A percentile compares a stretch with the other conserved stretches of the same genome.
Conservation (phyloP, 2,113 vertebrate species). For the Arvicanthis niloticus region DNA sequence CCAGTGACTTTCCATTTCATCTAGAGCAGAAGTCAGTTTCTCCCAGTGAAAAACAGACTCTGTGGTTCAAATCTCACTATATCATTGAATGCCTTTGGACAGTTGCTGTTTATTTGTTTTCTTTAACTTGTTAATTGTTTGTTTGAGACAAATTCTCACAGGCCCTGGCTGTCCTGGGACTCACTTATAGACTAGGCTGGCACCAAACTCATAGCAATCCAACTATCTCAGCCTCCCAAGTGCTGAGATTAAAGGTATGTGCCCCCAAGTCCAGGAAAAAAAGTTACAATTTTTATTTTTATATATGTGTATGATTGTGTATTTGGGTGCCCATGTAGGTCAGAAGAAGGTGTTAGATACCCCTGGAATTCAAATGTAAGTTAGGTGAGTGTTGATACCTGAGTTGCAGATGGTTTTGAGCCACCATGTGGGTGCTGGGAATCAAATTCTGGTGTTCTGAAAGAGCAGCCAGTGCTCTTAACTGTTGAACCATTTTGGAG, state of each 20-base stretch:
- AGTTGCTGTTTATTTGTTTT: not conserved
- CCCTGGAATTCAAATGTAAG: not conserved
- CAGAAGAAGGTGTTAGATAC: not conserved
- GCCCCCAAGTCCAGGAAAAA: not conserved
- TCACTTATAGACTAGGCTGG: not conserved
- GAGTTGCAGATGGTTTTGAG: not conserved
- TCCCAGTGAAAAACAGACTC: not conserved
- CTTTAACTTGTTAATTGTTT: not conserved
- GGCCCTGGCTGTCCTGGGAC: not conserved
- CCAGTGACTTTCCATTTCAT: conserved; percentile 11
- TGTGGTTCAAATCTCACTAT: not conserved
- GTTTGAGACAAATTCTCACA: not conserved
- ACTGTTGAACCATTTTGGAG: not conserved
- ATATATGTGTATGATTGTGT: not conserved
- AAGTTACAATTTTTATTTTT: not conserved
- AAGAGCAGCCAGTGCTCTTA: not conserved
- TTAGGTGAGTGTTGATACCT: not conserved
- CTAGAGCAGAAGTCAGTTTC: conserved; percentile 4
- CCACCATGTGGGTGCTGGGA: not conserved
- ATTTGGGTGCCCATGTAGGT: not conserved
- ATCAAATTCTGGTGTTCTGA: not conserved
- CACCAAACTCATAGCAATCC: not conserved
- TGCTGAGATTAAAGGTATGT: not conserved
- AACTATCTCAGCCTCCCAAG: not conserved
- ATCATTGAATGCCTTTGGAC: not conserved